Percentiles rank a stretch among this genome's conserved stretches.
Evolutionary conservation across 2,888 invertebrate genomes (phyloP).

Genomic region (Caradrina clavipalpis): DNA sequence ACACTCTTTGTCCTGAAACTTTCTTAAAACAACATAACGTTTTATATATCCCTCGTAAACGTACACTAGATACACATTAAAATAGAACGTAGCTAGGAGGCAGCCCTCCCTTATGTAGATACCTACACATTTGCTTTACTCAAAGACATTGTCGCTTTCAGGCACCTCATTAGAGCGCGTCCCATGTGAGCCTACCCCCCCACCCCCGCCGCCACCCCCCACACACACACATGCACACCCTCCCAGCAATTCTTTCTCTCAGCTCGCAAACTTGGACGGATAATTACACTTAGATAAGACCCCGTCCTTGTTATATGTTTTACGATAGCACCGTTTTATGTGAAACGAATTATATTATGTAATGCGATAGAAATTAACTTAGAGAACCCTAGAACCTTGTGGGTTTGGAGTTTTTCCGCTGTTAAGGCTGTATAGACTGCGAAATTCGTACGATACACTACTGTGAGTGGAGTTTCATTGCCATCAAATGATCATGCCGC

Average conservation of each 20-base stretch:
- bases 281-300: constrained; percentile 89
- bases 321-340: constrained; percentile 64
- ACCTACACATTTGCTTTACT: constrained; percentile 90
- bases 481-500: constrained; percentile 54
- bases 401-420: constrained; percentile 16
- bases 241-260: constrained; percentile 87
- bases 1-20: constrained; percentile 32
- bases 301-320: constrained; percentile 79
- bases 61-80: constrained; percentile 71
- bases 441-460: constrained; percentile 38
- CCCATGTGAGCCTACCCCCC: constrained; percentile 89
- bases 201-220: constrained; percentile 62
- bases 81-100: constrained; percentile 76
- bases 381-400: constrained; percentile 25
- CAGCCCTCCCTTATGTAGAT: constrained; percentile 87
- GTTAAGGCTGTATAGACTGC: constrained; percentile 27
- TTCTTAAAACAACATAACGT: constrained; percentile 53
- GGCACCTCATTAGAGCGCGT: constrained; percentile 91
- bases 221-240: constrained; percentile 76
- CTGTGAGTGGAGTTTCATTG: constrained; percentile 51
- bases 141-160: constrained; percentile 91
- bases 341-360: constrained; percentile 58
- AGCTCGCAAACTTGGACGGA: constrained; percentile 88
- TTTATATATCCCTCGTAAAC: constrained; percentile 66
- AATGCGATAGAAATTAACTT: constrained; percentile 49